A percentile compares a stretch with the other conserved stretches of the same genome.
These are phyloP conservation scores for Oryzias woworae DNA, from an alignment of 2,113 vertebrate genomes.

Conservation along the genomic window DNA sequence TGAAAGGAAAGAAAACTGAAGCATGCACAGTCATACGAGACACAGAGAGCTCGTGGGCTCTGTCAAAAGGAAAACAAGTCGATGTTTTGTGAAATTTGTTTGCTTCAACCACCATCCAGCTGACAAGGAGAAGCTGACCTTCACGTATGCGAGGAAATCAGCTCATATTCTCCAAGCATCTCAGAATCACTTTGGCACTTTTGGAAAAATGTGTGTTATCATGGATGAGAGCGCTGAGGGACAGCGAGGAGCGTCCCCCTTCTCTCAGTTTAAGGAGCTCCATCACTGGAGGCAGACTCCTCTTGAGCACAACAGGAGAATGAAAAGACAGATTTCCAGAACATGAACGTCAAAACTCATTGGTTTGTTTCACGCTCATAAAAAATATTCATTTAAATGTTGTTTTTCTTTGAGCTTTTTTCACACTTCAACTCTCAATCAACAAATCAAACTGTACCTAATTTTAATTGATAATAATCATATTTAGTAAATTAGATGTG, in stretches of 20 bases:
- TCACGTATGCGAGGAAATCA: neutral
- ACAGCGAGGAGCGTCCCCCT: neutral
- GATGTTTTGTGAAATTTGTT: constrained; percentile 7
- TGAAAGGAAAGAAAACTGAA: constrained; percentile 5
- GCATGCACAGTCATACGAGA: constrained; percentile 41
- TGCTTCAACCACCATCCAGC: neutral
- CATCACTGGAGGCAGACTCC: no score
- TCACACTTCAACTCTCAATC: no score
- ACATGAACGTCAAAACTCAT: no score
- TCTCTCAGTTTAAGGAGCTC: no score
- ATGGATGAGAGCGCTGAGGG: neutral
- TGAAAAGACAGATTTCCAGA: no score
- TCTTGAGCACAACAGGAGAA: no score
- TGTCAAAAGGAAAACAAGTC: neutral
- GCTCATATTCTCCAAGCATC: constrained; percentile 25
- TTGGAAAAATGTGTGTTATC: constrained; percentile 6
- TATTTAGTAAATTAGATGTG: no score
- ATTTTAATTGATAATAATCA: no score
- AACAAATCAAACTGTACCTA: no score
- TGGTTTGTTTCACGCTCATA: no score
- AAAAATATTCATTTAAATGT: no score
- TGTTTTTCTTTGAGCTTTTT: no score
- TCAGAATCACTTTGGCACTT: constrained; percentile 11
- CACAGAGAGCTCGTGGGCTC: constrained; percentile 1
- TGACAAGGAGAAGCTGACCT: neutral